A percentile compares a stretch with the other conserved stretches of the same genome.
These are phyloP conservation scores for Cyprinodon tularosa DNA, from an alignment of 2,113 vertebrate genomes.

Conservation along the genomic window DNA sequence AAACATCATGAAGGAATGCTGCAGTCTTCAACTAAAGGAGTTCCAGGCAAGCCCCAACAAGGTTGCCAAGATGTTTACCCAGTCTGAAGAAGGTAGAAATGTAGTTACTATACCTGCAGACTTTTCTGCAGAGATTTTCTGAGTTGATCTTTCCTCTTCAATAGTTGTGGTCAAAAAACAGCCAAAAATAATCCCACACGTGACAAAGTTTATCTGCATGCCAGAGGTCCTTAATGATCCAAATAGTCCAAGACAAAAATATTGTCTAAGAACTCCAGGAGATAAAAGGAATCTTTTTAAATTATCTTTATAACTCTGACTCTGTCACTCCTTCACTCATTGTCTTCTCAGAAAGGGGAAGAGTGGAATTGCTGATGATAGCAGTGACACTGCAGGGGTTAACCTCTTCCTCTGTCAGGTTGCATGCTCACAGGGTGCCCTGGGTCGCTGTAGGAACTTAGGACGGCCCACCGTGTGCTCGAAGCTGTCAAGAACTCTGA, in stretches of 20 bases:
- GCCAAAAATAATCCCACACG: constrained; percentile 19
- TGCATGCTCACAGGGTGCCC: constrained; percentile 41
- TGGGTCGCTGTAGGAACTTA: constrained; percentile 42
- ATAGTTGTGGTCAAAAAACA: constrained; percentile 30
- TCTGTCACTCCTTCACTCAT: constrained; percentile 27
- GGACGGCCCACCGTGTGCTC: constrained; percentile 49
- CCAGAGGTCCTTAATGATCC: constrained; percentile 17
- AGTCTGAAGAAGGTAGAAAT: constrained; percentile 27
- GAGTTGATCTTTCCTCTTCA: constrained; percentile 23
- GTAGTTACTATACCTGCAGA: constrained; percentile 19
- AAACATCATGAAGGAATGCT: constrained; percentile 33
- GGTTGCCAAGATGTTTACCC: constrained; percentile 28
- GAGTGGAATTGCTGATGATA: constrained; percentile 27
- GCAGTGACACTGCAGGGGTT: constrained; percentile 30
- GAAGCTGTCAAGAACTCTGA: constrained; percentile 24
- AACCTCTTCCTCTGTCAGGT: constrained; percentile 56
- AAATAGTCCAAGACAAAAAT: constrained; percentile 10
- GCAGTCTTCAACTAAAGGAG: constrained; percentile 22
- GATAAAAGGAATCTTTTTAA: constrained; percentile 6
- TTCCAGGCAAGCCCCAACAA: constrained; percentile 57
- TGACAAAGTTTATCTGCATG: constrained; percentile 14
- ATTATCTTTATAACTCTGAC: constrained; percentile 12
- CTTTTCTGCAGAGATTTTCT: constrained; percentile 22
- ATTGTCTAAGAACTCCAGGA: neutral
- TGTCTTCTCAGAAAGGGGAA: constrained; percentile 49